A percentile compares a stretch with the other conserved stretches of the same genome.
Conservation (phyloP, 2,113 vertebrate species). For the Ictalurus furcatus region DNA sequence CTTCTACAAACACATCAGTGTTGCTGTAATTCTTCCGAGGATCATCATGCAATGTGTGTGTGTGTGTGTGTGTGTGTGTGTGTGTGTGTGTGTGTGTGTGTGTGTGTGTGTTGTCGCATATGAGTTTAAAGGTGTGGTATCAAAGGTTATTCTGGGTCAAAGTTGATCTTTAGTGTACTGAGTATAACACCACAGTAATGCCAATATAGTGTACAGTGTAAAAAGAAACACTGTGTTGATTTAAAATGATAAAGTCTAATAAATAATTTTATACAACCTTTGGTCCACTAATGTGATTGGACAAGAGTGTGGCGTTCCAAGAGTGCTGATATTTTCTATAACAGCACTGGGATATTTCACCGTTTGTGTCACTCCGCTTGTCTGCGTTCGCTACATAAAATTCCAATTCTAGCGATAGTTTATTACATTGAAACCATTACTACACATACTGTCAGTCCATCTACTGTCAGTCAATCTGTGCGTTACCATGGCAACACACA, state of each 20-base stretch:
- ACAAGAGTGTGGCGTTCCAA: not conserved
- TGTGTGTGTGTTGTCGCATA: not conserved
- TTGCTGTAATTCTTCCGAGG: not conserved
- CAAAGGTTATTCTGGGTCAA: not conserved
- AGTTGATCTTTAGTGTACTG: not conserved
- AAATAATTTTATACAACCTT: not conserved
- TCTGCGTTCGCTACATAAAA: not conserved
- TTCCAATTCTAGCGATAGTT: not conserved
- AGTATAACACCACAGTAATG: not conserved
- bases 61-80: conserved; percentile 5
- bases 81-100: not conserved
- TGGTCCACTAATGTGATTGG: not conserved
- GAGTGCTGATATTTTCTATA: not conserved
- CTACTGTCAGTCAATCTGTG: not conserved
- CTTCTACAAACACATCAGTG: not conserved
- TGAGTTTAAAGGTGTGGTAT: not conserved
- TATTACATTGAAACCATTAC: not conserved
- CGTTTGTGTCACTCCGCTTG: not conserved
- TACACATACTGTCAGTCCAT: not conserved
- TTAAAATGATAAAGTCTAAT: not conserved
- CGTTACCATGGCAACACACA: not conserved
- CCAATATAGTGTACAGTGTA: not conserved
- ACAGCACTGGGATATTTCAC: not conserved
- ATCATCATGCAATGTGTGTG: not conserved
- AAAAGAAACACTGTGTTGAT: not conserved